Evolutionary conservation across 2,113 vertebrate genomes (phyloP).

Genomic region (Rhombomys opimus): DNA sequence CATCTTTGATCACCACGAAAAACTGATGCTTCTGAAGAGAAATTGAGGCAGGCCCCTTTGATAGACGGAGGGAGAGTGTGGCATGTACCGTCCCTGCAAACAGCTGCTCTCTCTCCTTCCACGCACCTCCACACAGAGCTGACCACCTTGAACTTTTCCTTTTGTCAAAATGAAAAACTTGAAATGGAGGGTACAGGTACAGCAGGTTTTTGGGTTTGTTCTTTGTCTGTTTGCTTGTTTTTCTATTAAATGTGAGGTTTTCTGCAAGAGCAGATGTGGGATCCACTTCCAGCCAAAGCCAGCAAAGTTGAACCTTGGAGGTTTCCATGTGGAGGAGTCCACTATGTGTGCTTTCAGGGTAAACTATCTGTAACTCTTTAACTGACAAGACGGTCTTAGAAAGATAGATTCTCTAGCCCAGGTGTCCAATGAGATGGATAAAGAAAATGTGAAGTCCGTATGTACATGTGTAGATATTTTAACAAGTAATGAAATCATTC

Average conservation of each 20-base stretch:
- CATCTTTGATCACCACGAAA: background rate
- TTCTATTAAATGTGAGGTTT: background rate
- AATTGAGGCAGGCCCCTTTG: slow-evolving; percentile 37
- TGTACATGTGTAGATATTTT: background rate
- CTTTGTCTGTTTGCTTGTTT: background rate
- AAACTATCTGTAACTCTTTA: background rate
- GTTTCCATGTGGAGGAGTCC: background rate
- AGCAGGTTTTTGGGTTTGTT: background rate
- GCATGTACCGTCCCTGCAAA: background rate
- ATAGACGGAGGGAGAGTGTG: background rate
- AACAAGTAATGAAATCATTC: background rate
- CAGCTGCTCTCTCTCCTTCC: slow-evolving; percentile 19
- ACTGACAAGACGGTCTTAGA: background rate
- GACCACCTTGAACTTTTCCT: background rate
- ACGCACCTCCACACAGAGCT: background rate
- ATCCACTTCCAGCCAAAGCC: background rate
- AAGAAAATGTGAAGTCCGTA: background rate
- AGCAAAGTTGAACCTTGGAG: background rate
- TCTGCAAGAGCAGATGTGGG: background rate
- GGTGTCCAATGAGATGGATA: too few relatives aligned
- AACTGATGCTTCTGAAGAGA: slow-evolving; percentile 28
- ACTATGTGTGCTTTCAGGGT: background rate
- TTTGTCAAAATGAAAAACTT: slow-evolving; percentile 43
- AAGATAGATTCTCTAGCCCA: background rate
- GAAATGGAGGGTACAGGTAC: background rate